Evolutionary conservation across 2,797 vertebrate genomes (phyloP).

Genomic region (Gymnoscopelus microlampas): DNA sequence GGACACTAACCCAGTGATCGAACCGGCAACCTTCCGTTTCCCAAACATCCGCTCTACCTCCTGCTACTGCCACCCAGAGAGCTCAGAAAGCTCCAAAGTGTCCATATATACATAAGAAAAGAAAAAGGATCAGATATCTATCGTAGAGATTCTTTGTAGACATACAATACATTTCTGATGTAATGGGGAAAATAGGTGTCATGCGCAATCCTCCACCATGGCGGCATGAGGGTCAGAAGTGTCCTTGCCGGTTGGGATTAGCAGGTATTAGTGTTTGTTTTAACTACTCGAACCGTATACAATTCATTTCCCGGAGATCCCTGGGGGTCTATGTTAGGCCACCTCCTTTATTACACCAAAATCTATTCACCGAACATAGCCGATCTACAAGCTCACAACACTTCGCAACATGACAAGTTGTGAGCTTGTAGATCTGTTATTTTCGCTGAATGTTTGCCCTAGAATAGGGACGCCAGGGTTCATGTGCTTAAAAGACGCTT

Average conservation of each 20-base stretch:
- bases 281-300: background rate
- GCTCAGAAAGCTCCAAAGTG: background rate
- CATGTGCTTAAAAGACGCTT: background rate
- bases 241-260: slow-evolving; percentile 35
- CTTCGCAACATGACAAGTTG: too few species aligned
- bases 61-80: slow-evolving; percentile 44
- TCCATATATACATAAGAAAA: slow-evolving; percentile 61
- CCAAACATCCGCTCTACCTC: slow-evolving; percentile 28
- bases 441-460: too few species aligned
- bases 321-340: too few species aligned
- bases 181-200: slow-evolving; percentile 30
- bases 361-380: too few species aligned
- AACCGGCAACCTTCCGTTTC: too few species aligned
- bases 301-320: too few species aligned
- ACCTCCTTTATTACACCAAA: too few species aligned
- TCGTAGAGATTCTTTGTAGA: slow-evolving; percentile 44
- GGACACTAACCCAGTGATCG: too few species aligned
- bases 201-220: slow-evolving; percentile 46
- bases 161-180: slow-evolving; percentile 31
- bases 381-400: too few species aligned
- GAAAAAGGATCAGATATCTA: slow-evolving; percentile 67
- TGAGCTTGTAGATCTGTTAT: too few species aligned
- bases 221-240: slow-evolving; percentile 52
- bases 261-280: slow-evolving; percentile 43
- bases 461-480: too few species aligned